phyloP scores from a whole-genome alignment of 2,113 vertebrate genomes.

The Pteropus alecto region DNA sequence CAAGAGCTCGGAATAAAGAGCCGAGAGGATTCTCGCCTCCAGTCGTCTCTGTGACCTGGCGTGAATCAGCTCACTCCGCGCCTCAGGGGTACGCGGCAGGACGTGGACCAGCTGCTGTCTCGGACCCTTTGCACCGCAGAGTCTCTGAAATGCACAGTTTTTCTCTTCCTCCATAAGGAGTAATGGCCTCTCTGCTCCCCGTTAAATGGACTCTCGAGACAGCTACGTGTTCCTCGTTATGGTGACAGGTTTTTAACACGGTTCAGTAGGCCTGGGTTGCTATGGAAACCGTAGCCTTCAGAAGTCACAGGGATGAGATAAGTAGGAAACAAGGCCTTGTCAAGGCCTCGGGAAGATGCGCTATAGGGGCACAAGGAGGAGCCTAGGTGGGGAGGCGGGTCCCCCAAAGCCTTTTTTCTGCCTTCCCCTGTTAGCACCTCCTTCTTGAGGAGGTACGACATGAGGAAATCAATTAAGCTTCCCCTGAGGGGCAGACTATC shows the following conservation, averaged over 20 bases:
- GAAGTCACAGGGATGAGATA: constrained; percentile 49
- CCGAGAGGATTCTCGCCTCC: background rate
- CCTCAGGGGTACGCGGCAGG: background rate
- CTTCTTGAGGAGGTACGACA: background rate
- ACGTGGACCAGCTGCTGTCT: background rate
- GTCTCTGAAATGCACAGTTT: background rate
- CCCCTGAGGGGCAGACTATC: background rate
- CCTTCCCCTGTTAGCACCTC: background rate
- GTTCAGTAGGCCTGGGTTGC: constrained; percentile 50
- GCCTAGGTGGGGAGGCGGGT: background rate
- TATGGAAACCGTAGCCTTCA: constrained; percentile 56
- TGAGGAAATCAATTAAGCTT: background rate
- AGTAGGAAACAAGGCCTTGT: background rate
- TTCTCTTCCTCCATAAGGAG: background rate
- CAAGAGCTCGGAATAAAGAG: background rate
- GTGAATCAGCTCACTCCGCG: accelerated
- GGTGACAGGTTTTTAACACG: constrained; percentile 43
- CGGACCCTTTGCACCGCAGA: background rate
- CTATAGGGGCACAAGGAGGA: background rate
- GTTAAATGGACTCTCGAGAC: constrained; percentile 47
- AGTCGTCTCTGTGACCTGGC: accelerated
- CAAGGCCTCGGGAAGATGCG: background rate
- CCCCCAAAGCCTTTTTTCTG: background rate
- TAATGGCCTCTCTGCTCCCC: constrained; percentile 10
- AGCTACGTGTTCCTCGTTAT: constrained; percentile 45